Base-by-base conservation (phyloP, 1,140 invertebrate genomes). In the Drosophila pseudoobscura region DNA sequence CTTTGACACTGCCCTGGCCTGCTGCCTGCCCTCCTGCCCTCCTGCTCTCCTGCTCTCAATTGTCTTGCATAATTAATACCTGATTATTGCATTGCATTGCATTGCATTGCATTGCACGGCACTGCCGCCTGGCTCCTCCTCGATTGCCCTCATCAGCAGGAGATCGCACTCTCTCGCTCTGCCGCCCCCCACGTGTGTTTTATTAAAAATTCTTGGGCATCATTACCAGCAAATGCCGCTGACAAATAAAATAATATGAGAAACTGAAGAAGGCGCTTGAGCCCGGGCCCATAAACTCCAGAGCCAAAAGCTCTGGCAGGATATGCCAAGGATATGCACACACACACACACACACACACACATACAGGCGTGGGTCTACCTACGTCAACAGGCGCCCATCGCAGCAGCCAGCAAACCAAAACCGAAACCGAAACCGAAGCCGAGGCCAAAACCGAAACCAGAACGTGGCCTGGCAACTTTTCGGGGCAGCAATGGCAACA, bases 201-300 rank as follows among this genome's bases (percentile, higher is more conserved):
- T 70, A 70, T 70, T 70, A 70, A 70, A 70, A 69, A 70, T 70
- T 70, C 66, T 57, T 70, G 63, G 50, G 66, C 63, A 70, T 70
- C 66, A 70, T 70, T 70, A 70, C 43, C 63, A 65, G 20, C 51
- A 20, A 57, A 70, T 70, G 57, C 64, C 66, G 39, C 13, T 50
- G 35, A 13, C 45, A 69, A 44, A 66, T 70, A 69, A 70, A 69
- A 41, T 70, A 39, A 70, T 50, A 70, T 69, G 66, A 70, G 52
- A 50, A 57, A 35, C n/a, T 31, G 63, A 39, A 41, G 35, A 13
- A 39, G 35, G 35, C 35, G 35, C 35, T 13, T 13, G 35, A 39
- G 35, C 35, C 35, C 31, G 29, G n/a, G 51, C 46, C 8, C 8
- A 49, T 69, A 47, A 45, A 41, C 43, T 31, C 17, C 1, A 8